These are phyloP conservation scores for Macroteleia sp. DNA, from an alignment of 2,888 invertebrate species.

Conservation along the genomic window DNA sequence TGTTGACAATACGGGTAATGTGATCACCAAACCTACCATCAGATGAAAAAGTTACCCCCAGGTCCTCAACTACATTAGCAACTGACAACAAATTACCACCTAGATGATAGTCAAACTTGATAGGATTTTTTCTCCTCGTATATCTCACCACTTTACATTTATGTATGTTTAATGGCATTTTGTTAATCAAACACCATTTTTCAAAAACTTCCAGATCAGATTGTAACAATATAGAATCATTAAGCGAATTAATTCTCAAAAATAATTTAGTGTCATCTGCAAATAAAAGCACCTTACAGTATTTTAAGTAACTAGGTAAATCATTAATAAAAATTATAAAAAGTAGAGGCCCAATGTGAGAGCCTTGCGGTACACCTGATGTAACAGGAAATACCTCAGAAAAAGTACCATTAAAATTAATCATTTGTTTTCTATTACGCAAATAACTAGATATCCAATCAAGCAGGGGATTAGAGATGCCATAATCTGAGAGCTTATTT, in stretches of 20 bases:
- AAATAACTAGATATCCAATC: constrained; percentile 2
- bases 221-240: background rate
- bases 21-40: no score
- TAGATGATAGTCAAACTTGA: no score
- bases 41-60: no score
- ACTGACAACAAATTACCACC: no score
- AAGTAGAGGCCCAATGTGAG: constrained; percentile 12
- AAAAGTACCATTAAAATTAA: background rate
- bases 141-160: no score
- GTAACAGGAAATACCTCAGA: background rate
- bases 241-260: background rate
- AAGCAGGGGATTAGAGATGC: no score
- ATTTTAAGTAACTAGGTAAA: background rate
- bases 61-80: no score
- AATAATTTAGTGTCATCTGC: constrained; percentile 21
- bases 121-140: no score
- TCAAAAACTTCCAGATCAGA: background rate
- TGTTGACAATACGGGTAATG: no score
- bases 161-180: background rate
- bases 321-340: constrained; percentile 11
- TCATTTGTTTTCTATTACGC: background rate
- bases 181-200: background rate
- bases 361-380: constrained; percentile 14
- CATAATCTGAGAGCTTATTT: no score
- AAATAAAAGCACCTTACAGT: constrained; percentile 3